These are phyloP conservation scores for Papilio glaucus DNA, from an alignment of 1,140 invertebrate species.

Conservation along the genomic window DNA sequence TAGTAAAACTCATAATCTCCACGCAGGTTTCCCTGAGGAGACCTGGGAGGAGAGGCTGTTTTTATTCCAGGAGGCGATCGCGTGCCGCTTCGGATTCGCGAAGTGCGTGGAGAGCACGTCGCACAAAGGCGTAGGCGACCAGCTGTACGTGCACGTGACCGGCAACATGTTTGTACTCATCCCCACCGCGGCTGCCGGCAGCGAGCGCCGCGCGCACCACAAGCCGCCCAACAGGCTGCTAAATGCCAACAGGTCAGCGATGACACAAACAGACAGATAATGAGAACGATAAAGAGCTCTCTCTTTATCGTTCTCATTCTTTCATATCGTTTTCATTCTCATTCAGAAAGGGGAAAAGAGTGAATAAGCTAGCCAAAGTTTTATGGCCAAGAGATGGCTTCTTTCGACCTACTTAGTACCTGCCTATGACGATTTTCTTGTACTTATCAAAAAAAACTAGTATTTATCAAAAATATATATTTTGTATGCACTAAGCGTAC, in stretches of 20 bases:
- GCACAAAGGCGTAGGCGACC: constrained; percentile 80
- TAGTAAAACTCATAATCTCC: constrained; percentile 39
- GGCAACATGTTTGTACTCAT: constrained; percentile 98
- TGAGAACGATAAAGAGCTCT: too few species aligned
- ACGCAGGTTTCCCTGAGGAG: constrained; percentile 90
- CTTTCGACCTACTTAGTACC: too few species aligned
- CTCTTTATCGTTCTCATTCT: too few species aligned
- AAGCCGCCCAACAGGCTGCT: constrained; percentile 73
- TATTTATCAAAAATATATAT: too few species aligned
- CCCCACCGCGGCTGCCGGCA: constrained; percentile 79
- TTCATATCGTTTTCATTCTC: too few species aligned
- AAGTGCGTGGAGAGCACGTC: constrained; percentile 87
- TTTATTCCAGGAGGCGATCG: constrained; percentile 93
- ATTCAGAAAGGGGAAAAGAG: too few species aligned
- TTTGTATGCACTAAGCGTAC: too few species aligned
- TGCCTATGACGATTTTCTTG: too few species aligned
- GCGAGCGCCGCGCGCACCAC: constrained; percentile 40
- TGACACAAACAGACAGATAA: background rate
- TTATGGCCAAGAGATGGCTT: too few species aligned
- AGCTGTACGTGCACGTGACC: constrained; percentile 93
- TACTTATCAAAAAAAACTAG: too few species aligned
- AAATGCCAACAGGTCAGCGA: constrained; percentile 71
- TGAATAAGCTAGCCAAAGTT: too few species aligned
- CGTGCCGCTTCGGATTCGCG: constrained; percentile 93
- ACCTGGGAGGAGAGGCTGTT: constrained; percentile 89